These are phyloP conservation scores for Cephus cinctus DNA, from an alignment of 1,140 invertebrate genomes.

Conservation along the genomic window DNA sequence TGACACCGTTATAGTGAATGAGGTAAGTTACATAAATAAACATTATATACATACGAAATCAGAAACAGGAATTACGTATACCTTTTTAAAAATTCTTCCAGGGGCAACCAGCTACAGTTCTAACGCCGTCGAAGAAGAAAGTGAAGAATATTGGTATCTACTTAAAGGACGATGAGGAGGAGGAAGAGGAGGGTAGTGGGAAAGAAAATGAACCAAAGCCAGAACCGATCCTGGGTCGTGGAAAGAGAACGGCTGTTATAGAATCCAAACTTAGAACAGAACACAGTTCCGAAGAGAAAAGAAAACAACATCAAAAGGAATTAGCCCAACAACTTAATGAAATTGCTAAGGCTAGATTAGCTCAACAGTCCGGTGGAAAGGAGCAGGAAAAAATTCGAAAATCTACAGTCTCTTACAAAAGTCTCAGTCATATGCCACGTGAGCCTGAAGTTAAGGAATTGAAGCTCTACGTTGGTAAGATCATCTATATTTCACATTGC, in stretches of 20 bases:
- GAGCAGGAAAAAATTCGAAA: constrained; percentile 91
- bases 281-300: constrained; percentile 94
- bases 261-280: constrained; percentile 95
- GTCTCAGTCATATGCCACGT: constrained; percentile 85
- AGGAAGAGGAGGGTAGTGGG: constrained; percentile 75
- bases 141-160: constrained; percentile 97
- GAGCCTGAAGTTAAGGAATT: constrained; percentile 92
- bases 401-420: constrained; percentile 95
- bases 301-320: constrained; percentile 96
- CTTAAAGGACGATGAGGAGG: constrained; percentile 90
- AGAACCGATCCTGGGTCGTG: constrained; percentile 72
- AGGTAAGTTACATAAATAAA: constrained; percentile 55
- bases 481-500: background rate
- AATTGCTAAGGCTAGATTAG: constrained; percentile 86
- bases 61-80: constrained; percentile 5
- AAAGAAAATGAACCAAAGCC: constrained; percentile 66
- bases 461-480: constrained; percentile 91
- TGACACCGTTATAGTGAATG: constrained; percentile 94
- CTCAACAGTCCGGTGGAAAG: constrained; percentile 80
- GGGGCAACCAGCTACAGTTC: constrained; percentile 76
- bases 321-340: constrained; percentile 88
- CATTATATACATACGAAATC: background rate
- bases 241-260: constrained; percentile 90
- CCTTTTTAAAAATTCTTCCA: constrained; percentile 40
- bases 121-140: constrained; percentile 94